Evolutionary conservation across 2,113 vertebrate species (phyloP).

Genomic region (Eretmochelys imbricata): DNA sequence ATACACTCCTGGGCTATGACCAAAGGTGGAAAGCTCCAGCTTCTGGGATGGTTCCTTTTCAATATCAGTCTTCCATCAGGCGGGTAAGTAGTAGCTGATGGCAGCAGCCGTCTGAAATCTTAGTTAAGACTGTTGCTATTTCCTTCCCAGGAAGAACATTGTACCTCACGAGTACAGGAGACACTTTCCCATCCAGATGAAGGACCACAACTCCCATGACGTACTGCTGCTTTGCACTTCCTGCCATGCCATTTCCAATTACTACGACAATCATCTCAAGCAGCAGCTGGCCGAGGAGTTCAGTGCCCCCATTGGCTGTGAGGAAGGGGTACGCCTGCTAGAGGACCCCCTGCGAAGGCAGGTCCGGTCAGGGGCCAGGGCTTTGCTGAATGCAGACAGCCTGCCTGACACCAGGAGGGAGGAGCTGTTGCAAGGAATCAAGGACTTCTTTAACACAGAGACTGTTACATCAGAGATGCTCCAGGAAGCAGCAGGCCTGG

Average conservation of each 20-base stretch:
- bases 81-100: background rate
- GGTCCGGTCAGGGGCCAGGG: conserved; percentile 92
- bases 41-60: background rate
- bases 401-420: conserved; percentile 84
- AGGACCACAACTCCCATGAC: conserved; percentile 98
- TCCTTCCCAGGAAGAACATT: conserved; percentile 91
- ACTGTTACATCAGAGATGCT: conserved; percentile 81
- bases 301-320: conserved; percentile 90
- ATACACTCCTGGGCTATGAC: background rate
- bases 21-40: background rate
- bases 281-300: conserved; percentile 91
- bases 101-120: background rate
- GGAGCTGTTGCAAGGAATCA: conserved; percentile 85
- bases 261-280: conserved; percentile 92
- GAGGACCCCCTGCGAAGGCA: conserved; percentile 90
- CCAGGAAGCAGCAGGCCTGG: conserved; percentile 86
- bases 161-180: conserved; percentile 96
- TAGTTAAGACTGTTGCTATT: background rate
- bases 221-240: conserved; percentile 95
- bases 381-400: conserved; percentile 86
- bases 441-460: conserved; percentile 77
- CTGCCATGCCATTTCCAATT: conserved; percentile 94
- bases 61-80: background rate
- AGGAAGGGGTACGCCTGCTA: conserved; percentile 89
- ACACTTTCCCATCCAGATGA: conserved; percentile 96